Evolutionary conservation across 2,888 invertebrate species (phyloP), one percentile per base, ranked within the genome.

Genomic region (Agrenia bidenticulata): DNA sequence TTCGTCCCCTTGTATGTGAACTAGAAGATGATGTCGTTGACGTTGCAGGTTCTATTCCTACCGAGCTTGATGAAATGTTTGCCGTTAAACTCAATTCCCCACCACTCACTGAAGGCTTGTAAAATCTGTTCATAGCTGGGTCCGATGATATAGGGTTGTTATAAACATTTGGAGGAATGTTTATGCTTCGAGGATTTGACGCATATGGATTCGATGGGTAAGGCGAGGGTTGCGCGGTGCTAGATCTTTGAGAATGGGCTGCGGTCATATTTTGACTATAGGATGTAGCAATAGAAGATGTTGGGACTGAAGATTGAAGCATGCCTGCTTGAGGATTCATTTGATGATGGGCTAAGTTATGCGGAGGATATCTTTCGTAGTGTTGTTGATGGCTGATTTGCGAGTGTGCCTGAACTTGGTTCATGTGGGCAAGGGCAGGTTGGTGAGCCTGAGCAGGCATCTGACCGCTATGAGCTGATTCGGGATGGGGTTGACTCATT

Each of bases 171-270:
- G 75, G 75, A n/a, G 73, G 69, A 1, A 75, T 69, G 55, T 75
- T 75, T 19, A 75, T 73, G 37, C 60, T 72, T 21, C 75, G 51
- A 2, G 75, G 75, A 50, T 75, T 75, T 55, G 72, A 72, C 19
- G 75, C 63, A 55, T 75, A 75, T 1, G 75, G 75, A 61, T 73
- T 72, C 11, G 75, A 68, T 0, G 72, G 73, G 51, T 73, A 75
- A 1, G 72, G 70, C 39, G 67, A 68, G 0, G 68, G 71, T 19
- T 66, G 66, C 2, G 67, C 67, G 53, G 58, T 59, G 15, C 58
- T 56, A 41, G 61, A 56, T 2, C 56, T 54, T 27, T 69, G 69
- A 2, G 69, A 61, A 64, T 72, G 72, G n/a, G 64, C 69, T 26
- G 67, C 69, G 0, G 68, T 61, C 64, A 66, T 26, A 49, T 66